Base-by-base conservation (phyloP, 2,888 invertebrate genomes). In the Ennomos quercinarius region DNA sequence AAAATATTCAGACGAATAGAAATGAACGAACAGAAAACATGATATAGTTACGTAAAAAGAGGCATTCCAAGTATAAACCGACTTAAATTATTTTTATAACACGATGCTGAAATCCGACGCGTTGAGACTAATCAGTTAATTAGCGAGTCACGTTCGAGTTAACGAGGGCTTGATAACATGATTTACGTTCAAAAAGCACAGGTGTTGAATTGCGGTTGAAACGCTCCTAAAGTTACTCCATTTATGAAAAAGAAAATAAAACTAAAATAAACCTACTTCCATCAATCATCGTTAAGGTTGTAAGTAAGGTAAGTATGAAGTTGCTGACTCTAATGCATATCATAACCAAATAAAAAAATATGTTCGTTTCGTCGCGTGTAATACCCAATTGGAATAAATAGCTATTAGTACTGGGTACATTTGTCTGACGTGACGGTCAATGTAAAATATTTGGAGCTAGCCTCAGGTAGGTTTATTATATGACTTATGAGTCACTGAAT, bases 91-190 rank as follows among this genome's bases (percentile, higher is more conserved):
- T 34, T 40, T 38, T 17, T 47, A 39, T n/a, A 27, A 27, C 27
- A 6, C 10, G 17, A 11, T 12, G 43, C 36, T 27, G 27, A 27
- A 27, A 42, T 9, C 51, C 13, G 27, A 17, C 13, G 51, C 42
- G 51, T 49, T 35, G 67, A 58, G 70, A 69, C 69, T 81, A 80
- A 83, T 84, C 78, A 77, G 78, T 77, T 80, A 80, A 81, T 79
- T 80, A 81, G 78, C 68, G 64, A 62, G 72, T 74, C 83, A 84
- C 83, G 81, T 81, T 74, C 72, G 59, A 69, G 68, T 69, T 82
- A 83, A 85, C 74, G 83, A 82, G 76, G 73, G 67, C 70, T 76
- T 84, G 80, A 85, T 51, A 46, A 42, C 39, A 43, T 52, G 48
- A 53, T 53, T 52, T 48, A 52, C 43, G 43, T 43, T 54, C 27